These are phyloP conservation scores for Mechanitis mazaeus DNA, from an alignment of 2,888 invertebrate species.

Conservation along the genomic window DNA sequence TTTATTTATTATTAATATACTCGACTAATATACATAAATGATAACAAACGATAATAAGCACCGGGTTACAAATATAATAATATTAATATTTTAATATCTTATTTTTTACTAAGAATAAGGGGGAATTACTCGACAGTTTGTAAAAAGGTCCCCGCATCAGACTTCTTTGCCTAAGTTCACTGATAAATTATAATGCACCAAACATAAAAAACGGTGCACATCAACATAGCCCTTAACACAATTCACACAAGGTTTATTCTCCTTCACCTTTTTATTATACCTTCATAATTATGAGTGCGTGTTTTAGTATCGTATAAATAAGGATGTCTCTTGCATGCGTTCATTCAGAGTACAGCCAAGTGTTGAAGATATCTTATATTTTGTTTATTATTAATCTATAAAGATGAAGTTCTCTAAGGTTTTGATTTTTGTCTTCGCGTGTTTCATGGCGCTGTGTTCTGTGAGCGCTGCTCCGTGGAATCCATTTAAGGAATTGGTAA, in stretches of 20 bases:
- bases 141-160: conserved; percentile 11
- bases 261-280: no score
- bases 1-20: no score
- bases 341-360: neutral
- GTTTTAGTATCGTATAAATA: neutral
- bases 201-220: no score
- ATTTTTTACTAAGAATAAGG: neutral
- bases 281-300: no score
- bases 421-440: conserved; percentile 44
- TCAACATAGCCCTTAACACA: no score
- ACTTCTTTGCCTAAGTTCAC: neutral
- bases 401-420: conserved; percentile 47
- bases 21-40: no score
- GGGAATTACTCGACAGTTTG: conserved; percentile 14
- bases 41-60: no score
- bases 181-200: neutral
- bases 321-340: neutral
- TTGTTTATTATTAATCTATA: conserved; percentile 2
- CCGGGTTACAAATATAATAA: no score
- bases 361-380: neutral
- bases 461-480: conserved; percentile 45
- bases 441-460: conserved; percentile 37
- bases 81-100: no score
- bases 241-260: no score
- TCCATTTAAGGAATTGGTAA: conserved; percentile 50